Evolutionary conservation across 2,888 invertebrate species (phyloP).

Genomic region (Sycophila texana): DNA sequence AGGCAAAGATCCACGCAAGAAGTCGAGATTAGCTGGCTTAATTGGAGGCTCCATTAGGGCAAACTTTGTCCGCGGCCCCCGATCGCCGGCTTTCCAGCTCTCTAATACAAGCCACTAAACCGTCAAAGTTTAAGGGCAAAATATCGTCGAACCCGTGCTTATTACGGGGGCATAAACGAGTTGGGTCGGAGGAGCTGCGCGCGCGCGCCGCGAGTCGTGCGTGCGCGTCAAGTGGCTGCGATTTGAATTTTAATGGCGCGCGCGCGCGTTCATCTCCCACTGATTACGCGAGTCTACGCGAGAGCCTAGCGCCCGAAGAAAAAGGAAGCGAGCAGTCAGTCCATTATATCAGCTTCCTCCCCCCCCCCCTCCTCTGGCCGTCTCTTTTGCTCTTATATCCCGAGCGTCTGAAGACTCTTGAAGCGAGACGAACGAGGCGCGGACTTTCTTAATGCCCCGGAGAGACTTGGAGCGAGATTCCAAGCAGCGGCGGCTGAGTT

Average conservation of each 20-base stretch:
- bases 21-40: background rate
- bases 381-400: background rate
- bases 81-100: background rate
- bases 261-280: constrained; percentile 46
- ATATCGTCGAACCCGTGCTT: background rate
- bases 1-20: no score
- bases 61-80: background rate
- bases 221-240: constrained; percentile 43
- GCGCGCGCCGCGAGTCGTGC: background rate
- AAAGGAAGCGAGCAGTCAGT: constrained; percentile 9
- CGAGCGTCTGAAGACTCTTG: constrained; percentile 1
- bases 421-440: constrained; percentile 11
- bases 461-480: constrained; percentile 41
- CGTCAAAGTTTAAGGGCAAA: background rate
- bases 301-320: background rate
- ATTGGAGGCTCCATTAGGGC: background rate
- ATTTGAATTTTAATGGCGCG: constrained; percentile 49
- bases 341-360: constrained; percentile 38
- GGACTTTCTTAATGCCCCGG: constrained; percentile 26
- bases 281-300: constrained; percentile 45
- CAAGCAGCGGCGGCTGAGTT: background rate
- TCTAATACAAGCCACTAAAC: no score
- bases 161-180: no score
- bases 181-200: background rate
- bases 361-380: no score